Base-by-base conservation (phyloP, 2,113 vertebrate species). In the Coptodon bakossiorum region DNA sequence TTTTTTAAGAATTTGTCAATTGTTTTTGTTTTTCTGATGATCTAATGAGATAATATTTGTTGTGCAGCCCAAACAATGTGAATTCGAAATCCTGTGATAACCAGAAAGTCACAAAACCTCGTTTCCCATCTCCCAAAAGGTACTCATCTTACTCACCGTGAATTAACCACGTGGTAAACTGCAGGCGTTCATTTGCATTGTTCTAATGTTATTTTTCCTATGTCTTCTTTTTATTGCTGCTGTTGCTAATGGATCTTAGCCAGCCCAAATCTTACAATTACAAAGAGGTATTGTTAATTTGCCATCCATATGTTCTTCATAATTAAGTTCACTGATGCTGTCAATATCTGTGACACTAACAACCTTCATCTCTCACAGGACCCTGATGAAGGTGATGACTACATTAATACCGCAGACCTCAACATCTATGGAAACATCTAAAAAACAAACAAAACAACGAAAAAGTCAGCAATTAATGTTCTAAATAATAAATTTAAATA, bases 101-200 rank as follows among this genome's bases (percentile, higher is more conserved):
- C 17, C 68, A 89, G 61, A 91, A 87, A 19, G 2, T 56, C 48
- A 79, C 71, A 9, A 96, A 96, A 36, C 85, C 91, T 66, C 91
- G 45, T 84, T 80, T 90, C 16, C 92, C 93, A 3, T 93, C 94
- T 27, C 94, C 92, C 11, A 93, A 95, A 83, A 93, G 92, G 94
- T 95, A 90, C 19, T 31, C 52, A 40, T 7, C 22, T 43, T n/a
- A 17, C 12, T 45, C 3, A 4, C 22, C 45, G 19, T 56, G 14
- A 82, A 48, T 48, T 6, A 12, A 57, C 7, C 54, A 45, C 7
- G n/a, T 48, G 6, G 9, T 45, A 43, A 40, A 79, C 80, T 16
- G 31, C 5, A 7, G 6, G 17, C 1, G 1, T 17, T 24, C 3
- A 54, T 12, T 6, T 59, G 6, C 29, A 14, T 3, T 59, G 9